These are phyloP conservation scores for Melangyna quadrimaculata DNA, from an alignment of 2,888 invertebrate genomes.

Conservation along the genomic window DNA sequence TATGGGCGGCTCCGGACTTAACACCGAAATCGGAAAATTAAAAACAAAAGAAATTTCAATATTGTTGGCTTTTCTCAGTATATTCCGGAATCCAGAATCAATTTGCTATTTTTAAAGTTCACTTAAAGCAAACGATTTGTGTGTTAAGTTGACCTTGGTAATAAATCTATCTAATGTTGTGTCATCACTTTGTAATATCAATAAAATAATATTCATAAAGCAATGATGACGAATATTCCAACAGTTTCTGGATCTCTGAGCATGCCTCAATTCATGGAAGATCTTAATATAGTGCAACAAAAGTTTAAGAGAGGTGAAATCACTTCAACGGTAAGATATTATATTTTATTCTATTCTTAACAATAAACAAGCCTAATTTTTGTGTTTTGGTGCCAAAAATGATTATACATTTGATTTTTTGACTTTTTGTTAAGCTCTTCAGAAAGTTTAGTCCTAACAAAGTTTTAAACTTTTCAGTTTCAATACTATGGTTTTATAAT, in stretches of 20 bases:
- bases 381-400: too few relatives aligned
- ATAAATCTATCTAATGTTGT: background rate
- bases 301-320: slow-evolving; percentile 79
- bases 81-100: background rate
- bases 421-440: too few relatives aligned
- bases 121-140: background rate
- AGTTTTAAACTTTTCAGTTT: too few relatives aligned
- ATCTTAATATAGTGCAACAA: slow-evolving; percentile 77
- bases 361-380: background rate
- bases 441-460: too few relatives aligned
- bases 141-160: background rate
- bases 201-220: background rate
- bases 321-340: slow-evolving; percentile 77
- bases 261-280: background rate
- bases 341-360: background rate
- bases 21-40: background rate
- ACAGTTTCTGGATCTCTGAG: slow-evolving; percentile 18
- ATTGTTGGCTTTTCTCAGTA: background rate
- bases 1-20: slow-evolving; percentile 4
- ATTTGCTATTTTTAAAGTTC: background rate
- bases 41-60: background rate
- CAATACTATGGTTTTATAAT: too few relatives aligned
- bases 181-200: background rate
- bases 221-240: slow-evolving; percentile 11
- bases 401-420: too few relatives aligned